These are phyloP conservation scores for Connochaetes taurinus DNA, from an alignment of 2,113 vertebrate species.

Conservation along the genomic window DNA sequence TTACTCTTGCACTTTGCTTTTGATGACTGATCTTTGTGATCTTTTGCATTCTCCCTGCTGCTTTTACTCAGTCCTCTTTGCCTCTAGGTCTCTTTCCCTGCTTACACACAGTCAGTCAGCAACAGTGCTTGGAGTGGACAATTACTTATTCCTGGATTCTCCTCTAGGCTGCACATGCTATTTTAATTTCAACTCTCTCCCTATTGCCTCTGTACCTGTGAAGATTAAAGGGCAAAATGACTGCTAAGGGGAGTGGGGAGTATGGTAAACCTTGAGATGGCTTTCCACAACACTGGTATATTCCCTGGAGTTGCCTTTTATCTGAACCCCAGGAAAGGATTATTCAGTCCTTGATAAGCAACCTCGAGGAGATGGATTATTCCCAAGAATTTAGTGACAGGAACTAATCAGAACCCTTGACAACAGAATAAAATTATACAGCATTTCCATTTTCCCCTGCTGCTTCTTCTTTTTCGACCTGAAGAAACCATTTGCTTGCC, in stretches of 20 bases:
- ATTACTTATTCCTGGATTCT: background rate
- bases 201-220: background rate
- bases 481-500: slow-evolving; percentile 27
- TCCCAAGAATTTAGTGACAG: slow-evolving; percentile 52
- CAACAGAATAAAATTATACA: slow-evolving; percentile 64
- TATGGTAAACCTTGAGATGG: background rate
- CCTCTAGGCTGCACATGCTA: background rate
- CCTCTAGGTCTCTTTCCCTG: background rate
- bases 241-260: background rate
- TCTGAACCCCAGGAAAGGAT: slow-evolving; percentile 29
- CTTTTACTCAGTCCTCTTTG: background rate
- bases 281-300: slow-evolving; percentile 42
- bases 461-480: slow-evolving; percentile 41
- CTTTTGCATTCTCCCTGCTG: background rate
- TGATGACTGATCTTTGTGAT: background rate
- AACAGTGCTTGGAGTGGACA: background rate
- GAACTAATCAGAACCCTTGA: slow-evolving; percentile 63
- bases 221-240: background rate
- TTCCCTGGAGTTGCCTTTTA: slow-evolving; percentile 15
- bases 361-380: slow-evolving; percentile 68
- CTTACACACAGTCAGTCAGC: background rate
- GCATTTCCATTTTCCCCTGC: slow-evolving; percentile 44
- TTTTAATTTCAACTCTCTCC: background rate
- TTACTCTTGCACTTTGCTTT: background rate
- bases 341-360: slow-evolving; percentile 54